These are phyloP conservation scores for Mythimna albipuncta DNA, from an alignment of 2,888 invertebrate species.

Conservation along the genomic window DNA sequence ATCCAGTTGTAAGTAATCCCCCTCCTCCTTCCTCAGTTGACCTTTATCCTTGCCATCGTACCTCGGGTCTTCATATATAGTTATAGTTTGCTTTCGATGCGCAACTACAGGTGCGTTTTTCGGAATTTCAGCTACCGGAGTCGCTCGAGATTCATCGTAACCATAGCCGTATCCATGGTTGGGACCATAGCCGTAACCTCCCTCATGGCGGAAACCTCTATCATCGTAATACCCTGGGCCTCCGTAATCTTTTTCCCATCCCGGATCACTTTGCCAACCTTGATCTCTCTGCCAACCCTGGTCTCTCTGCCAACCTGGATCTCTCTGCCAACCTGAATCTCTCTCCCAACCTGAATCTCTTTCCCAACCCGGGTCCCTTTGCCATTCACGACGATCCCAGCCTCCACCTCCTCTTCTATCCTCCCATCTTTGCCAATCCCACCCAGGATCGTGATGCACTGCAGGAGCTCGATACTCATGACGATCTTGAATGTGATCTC, in stretches of 20 bases:
- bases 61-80: slow-evolving; percentile 89
- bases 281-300: slow-evolving; percentile 70
- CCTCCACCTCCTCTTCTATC: slow-evolving; percentile 66
- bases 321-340: slow-evolving; percentile 70
- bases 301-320: slow-evolving; percentile 65
- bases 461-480: slow-evolving; percentile 77
- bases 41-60: slow-evolving; percentile 84
- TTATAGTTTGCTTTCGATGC: slow-evolving; percentile 87
- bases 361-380: slow-evolving; percentile 67
- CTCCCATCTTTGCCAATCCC: slow-evolving; percentile 82
- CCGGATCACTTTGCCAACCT: slow-evolving; percentile 72
- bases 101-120: slow-evolving; percentile 83
- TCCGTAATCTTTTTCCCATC: slow-evolving; percentile 80
- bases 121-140: slow-evolving; percentile 80
- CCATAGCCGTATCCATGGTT: slow-evolving; percentile 84
- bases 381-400: slow-evolving; percentile 76
- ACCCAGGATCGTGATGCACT: slow-evolving; percentile 74
- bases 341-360: slow-evolving; percentile 65
- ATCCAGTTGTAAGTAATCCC: slow-evolving; percentile 85
- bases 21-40: slow-evolving; percentile 82
- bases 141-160: slow-evolving; percentile 82
- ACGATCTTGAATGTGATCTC: slow-evolving; percentile 80
- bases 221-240: slow-evolving; percentile 86
- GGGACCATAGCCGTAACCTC: slow-evolving; percentile 84
- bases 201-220: slow-evolving; percentile 82